Percentiles rank a stretch among this genome's conserved stretches.
These are phyloP conservation scores for Hyphantria cunea DNA, from an alignment of 1,140 invertebrate species.

Conservation along the genomic window DNA sequence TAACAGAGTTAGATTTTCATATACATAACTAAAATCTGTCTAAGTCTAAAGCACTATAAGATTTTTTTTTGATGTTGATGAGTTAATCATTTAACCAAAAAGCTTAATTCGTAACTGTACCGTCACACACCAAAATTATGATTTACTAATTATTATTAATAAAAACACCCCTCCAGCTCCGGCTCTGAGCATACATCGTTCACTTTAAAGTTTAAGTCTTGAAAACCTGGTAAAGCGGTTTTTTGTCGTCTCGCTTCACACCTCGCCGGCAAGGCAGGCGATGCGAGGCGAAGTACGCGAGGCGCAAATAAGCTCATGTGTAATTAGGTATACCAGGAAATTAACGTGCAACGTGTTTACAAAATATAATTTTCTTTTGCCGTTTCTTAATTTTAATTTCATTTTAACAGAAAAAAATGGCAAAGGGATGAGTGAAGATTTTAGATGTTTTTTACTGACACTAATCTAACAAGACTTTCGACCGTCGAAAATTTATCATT, in stretches of 20 bases:
- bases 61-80: too few relatives aligned
- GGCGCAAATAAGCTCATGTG: slow-evolving; percentile 46
- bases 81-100: too few relatives aligned
- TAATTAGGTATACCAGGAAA: slow-evolving; percentile 57
- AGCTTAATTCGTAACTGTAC: too few relatives aligned
- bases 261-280: slow-evolving; percentile 31
- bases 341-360: slow-evolving; percentile 23
- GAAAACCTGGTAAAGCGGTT: slow-evolving; percentile 39
- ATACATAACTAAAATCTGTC: too few relatives aligned
- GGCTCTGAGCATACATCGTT: background rate
- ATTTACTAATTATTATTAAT: slow-evolving; percentile 4
- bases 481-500: too few relatives aligned
- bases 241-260: slow-evolving; percentile 35
- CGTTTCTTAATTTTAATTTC: too few relatives aligned
- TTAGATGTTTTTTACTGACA: too few relatives aligned
- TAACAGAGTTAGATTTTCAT: too few relatives aligned
- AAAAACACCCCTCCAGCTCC: background rate
- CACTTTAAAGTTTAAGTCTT: slow-evolving; percentile 37
- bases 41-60: too few relatives aligned
- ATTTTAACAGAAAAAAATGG: too few relatives aligned
- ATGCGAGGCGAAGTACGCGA: slow-evolving; percentile 5
- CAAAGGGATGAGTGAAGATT: too few relatives aligned
- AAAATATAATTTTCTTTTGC: slow-evolving; percentile 29
- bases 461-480: too few relatives aligned
- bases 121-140: background rate